Base-by-base conservation (phyloP, 2,888 invertebrate species). In the Ryuthela nishihirai region DNA sequence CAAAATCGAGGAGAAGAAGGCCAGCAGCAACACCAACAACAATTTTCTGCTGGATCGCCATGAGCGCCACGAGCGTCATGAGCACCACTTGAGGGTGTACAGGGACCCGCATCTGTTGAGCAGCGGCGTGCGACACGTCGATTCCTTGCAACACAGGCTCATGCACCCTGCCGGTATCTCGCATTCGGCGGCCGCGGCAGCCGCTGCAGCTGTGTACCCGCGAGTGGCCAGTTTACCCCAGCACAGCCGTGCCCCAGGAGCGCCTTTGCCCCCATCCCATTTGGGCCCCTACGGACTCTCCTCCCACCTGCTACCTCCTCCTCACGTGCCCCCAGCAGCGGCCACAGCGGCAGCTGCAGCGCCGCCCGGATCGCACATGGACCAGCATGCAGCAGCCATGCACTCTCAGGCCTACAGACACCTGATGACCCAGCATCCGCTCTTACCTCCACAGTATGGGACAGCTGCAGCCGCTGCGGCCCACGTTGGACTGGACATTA, bases 381-480 rank as follows among this genome's bases (percentile, higher is more conserved):
- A 41, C 23, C 54, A 46, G 10, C 56, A 56, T 24, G 18, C 46
- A 12, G 17, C 49, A 35, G 40, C 59, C 40, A 41, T 59, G 43
- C 59, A 59, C 35, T 49, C 60, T 35, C 45, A 48, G 38, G 44
- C 49, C 4, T 54, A 60, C 42, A 45, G 60, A 21, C 60, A 60
- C 15, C 29, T 60, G 24, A 20, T 39, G 20, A 48, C 59, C n/a
- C 58, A 40, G 18, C 60, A 54, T 39, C 24, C 42, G 15, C 24
- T 54, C 17, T 25, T 60, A 20, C 60, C 54, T 20, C 39, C 44
- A 34, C 60, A 60, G 39, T 60, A 49, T 23, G 38, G 34, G 34
- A 42, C 43, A 25, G 35, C 59, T 20, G 21, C 25, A 24, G 43
- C 29, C 12, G 18, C 44, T 15, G 20, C 43, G 2, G n/a, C n/a